These are phyloP conservation scores for Recurvirostra avosetta DNA, from an alignment of 2,113 vertebrate genomes.

Conservation along the genomic window DNA sequence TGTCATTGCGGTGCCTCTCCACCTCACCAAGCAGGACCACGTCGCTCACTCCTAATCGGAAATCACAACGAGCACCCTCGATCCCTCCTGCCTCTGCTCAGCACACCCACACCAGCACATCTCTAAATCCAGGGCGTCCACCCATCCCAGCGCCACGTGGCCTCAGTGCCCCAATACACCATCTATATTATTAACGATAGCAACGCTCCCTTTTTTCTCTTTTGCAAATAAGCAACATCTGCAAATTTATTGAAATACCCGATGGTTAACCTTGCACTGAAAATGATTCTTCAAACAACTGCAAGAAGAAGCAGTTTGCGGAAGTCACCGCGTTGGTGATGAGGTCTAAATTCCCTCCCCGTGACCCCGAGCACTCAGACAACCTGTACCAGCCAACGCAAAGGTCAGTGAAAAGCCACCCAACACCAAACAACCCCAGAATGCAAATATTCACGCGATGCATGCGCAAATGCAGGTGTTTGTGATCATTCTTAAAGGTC, in stretches of 20 bases:
- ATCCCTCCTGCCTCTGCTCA: not conserved
- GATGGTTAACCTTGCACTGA: accelerated
- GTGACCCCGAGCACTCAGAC: too few species aligned
- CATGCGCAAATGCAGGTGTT: not conserved
- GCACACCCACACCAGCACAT: too few species aligned
- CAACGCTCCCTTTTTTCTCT: not conserved
- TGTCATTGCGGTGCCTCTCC: not conserved
- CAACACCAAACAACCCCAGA: not conserved
- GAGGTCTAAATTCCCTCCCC: not conserved
- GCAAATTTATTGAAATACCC: not conserved
- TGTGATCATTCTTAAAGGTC: accelerated
- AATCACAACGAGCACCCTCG: accelerated
- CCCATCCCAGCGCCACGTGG: not conserved
- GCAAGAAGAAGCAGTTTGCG: not conserved
- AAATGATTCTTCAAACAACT: not conserved
- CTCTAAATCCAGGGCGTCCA: not conserved
- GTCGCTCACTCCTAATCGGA: accelerated
- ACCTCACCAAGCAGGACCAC: not conserved
- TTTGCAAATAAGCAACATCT: accelerated
- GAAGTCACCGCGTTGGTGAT: not conserved
- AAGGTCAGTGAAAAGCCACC: not conserved
- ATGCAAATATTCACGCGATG: accelerated
- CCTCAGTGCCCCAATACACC: not conserved
- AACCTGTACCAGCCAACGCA: too few species aligned
- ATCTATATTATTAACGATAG: accelerated